Percentiles rank a stretch among this genome's conserved stretches.
Conservation (phyloP, 2,113 vertebrate species). For the Nettapus auritus region DNA sequence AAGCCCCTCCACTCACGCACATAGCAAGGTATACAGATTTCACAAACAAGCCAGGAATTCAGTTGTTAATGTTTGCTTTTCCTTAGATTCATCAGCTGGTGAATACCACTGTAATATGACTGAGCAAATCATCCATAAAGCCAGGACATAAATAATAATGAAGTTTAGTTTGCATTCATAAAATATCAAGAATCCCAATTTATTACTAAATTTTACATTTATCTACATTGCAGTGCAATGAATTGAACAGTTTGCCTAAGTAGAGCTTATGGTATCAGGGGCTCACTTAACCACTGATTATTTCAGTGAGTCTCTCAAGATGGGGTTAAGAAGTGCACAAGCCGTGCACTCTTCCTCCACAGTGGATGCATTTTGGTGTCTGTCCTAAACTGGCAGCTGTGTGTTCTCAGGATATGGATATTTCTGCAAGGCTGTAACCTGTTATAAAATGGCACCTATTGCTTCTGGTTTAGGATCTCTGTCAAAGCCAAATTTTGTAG, state of each 20-base stretch:
- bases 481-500: neutral
- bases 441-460: neutral
- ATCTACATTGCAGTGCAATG: neutral
- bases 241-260: slow-evolving; percentile 42
- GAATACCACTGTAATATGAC: slow-evolving; percentile 47
- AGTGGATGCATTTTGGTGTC: rapidly evolving
- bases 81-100: slow-evolving; percentile 70
- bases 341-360: neutral
- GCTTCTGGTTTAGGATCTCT: neutral
- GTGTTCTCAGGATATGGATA: neutral
- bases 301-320: neutral
- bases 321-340: neutral
- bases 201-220: slow-evolving; percentile 47
- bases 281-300: neutral
- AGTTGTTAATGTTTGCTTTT: slow-evolving; percentile 64
- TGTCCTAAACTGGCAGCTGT: neutral
- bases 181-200: slow-evolving; percentile 54
- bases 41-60: slow-evolving; percentile 66
- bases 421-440: neutral
- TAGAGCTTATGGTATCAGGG: neutral
- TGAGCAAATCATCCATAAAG: slow-evolving; percentile 65
- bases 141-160: slow-evolving; percentile 54
- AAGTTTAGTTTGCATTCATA: slow-evolving; percentile 48
- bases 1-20: neutral
- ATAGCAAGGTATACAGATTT: neutral